Conservation (phyloP, 2,797 vertebrate species). For the Myotis findleyi region DNA sequence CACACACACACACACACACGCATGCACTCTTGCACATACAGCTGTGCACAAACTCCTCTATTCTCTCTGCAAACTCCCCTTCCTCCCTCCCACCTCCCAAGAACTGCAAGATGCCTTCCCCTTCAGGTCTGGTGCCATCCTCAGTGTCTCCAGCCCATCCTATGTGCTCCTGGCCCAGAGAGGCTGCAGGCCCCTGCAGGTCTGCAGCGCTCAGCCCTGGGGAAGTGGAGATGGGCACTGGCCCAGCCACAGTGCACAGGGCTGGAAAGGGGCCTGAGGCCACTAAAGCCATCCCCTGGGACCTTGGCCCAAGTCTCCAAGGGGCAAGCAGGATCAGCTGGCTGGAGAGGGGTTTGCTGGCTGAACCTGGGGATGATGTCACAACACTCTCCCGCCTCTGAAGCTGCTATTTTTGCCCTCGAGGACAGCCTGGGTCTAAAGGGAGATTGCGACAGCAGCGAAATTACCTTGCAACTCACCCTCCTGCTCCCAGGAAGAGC, state of each 20-base stretch:
- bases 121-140: neutral
- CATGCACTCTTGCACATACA: neutral
- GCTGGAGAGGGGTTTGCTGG: slow-evolving; percentile 46
- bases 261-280: neutral
- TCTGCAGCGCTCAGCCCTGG: neutral
- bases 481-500: slow-evolving; percentile 32
- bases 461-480: slow-evolving; percentile 75
- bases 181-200: neutral
- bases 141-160: neutral
- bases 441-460: slow-evolving; percentile 62
- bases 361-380: slow-evolving; percentile 71
- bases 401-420: slow-evolving; percentile 76
- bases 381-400: slow-evolving; percentile 54
- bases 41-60: neutral
- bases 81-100: neutral
- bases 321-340: slow-evolving; percentile 15
- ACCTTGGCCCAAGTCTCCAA: slow-evolving; percentile 38
- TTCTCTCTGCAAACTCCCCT: neutral
- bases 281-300: neutral
- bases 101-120: neutral
- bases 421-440: slow-evolving; percentile 71
- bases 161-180: neutral
- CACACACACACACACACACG: neutral
- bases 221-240: neutral
- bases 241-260: neutral